These are phyloP conservation scores for Eumaeus atala DNA, from an alignment of 1,140 invertebrate species.

Conservation along the genomic window DNA sequence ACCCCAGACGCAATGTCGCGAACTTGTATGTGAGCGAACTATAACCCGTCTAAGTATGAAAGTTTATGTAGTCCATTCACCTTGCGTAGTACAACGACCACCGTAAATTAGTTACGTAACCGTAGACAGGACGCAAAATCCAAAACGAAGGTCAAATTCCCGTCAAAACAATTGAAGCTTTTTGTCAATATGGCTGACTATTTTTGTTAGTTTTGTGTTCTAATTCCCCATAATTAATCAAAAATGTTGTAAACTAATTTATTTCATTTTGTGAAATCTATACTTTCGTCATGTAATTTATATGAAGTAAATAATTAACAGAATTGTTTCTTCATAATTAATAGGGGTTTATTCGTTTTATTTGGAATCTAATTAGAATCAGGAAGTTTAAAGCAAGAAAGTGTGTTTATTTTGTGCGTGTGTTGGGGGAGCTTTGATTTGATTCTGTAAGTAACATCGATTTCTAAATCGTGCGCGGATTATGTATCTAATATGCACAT, in stretches of 20 bases:
- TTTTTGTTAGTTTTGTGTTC: constrained; percentile 21
- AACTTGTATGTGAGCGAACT: constrained; percentile 20
- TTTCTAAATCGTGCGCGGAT: not conserved
- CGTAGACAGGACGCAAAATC: constrained; percentile 64
- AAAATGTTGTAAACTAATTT: no score
- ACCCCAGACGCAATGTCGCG: constrained; percentile 26
- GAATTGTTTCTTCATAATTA: no score
- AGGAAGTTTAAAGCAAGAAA: not conserved
- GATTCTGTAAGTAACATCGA: constrained; percentile 7
- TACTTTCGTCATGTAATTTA: no score
- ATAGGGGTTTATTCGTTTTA: no score
- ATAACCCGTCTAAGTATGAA: constrained; percentile 46
- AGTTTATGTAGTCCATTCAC: constrained; percentile 34
- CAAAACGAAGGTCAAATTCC: constrained; percentile 62
- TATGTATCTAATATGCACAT: no score
- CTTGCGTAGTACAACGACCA: constrained; percentile 35
- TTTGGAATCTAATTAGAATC: constrained; percentile 22
- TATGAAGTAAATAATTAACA: no score
- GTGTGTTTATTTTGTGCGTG: constrained; percentile 1
- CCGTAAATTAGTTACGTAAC: constrained; percentile 50
- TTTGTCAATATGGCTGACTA: constrained; percentile 64
- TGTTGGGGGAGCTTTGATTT: not conserved
- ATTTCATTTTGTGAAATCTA: no score
- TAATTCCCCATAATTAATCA: no score
- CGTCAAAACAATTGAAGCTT: constrained; percentile 72